Percentiles rank a stretch among this genome's conserved stretches.
These are phyloP conservation scores for Apis mellifera DNA, from an alignment of 1,140 invertebrate genomes.

Conservation along the genomic window DNA sequence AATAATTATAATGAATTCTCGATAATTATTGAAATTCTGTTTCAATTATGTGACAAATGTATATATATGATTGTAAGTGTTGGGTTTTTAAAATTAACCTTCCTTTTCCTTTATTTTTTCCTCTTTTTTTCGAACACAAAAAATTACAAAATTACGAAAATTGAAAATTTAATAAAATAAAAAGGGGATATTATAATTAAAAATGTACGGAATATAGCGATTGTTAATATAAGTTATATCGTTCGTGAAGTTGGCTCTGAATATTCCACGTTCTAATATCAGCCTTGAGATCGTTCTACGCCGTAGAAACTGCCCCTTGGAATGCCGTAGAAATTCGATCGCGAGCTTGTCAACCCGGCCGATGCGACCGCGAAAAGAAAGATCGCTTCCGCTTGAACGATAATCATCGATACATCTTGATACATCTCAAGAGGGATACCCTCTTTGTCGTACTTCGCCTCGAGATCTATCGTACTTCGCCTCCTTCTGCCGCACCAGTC, in stretches of 20 bases:
- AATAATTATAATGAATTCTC: no score
- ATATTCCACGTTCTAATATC: conserved; percentile 31
- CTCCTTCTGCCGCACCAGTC: conserved; percentile 1
- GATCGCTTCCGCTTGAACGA: conserved; percentile 73
- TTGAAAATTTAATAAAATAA: no score
- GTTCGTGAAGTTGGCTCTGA: background rate
- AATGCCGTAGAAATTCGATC: conserved; percentile 74
- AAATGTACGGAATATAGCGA: background rate
- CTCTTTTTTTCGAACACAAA: no score
- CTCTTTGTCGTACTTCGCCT: conserved; percentile 9
- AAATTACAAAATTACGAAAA: no score
- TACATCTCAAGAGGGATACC: conserved; percentile 54
- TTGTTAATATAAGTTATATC: background rate
- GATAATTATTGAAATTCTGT: no score
- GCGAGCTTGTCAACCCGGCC: conserved; percentile 65
- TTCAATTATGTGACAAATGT: no score
- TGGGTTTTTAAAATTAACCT: no score
- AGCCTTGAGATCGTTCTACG: conserved; percentile 52
- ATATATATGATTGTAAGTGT: no score
- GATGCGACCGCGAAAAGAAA: conserved; percentile 67
- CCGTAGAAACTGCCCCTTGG: conserved; percentile 43
- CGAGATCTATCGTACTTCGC: background rate
- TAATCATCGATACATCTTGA: conserved; percentile 72
- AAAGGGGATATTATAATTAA: background rate
- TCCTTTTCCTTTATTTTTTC: no score